Evolutionary conservation across 1,140 invertebrate genomes (phyloP), one percentile per base, ranked within the genome.

Genomic region (Antheraea mylitta): DNA sequence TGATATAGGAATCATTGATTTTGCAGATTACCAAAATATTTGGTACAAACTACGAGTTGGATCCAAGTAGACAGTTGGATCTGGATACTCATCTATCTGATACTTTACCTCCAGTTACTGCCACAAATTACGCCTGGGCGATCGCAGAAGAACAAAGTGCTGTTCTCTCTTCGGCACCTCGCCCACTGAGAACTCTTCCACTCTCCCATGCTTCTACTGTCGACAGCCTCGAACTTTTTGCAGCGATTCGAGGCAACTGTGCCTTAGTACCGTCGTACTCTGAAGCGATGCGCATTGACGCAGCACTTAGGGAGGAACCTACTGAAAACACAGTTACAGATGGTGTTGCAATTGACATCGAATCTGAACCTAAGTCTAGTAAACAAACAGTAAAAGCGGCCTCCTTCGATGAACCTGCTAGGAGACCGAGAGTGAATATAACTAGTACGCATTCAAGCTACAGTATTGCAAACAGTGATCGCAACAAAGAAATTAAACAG

Each of bases 171-270:
- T 72, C 94, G 88, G 64, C 95, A 93, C 62, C 94, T 92, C 87
- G 96, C 93, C 87, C 97, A 95, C 91, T 96, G 92, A 73, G 96
- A 94, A 84, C 96, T 93, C 59, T 92, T 95, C 71, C 93, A 95
- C 61, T 95, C 94, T 94, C 95, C 93, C 72, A 94, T 86, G 77
- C 92, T 67, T 79, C 92, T 70, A 91, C 89, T 19, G 88, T 91
- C 8, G 89, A 93, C 66, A 90, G 86, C 67, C 78, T 89, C 58
- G 87, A 91, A 74, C 73, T 90, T 45, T 91, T 91, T 67, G 85
- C 92, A 13, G 88, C 89, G 10, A 93, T 92, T 60, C 88, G 85
- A 69, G 91, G 93, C 42, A 91, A 92, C 71, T 90, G 89, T 79
- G 87, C 87, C 48, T 89, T 94, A 75, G 93, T 94, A 16, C 93